Base-by-base conservation (phyloP, 2,888 invertebrate genomes). In the Acanthococcus lagerstroemiae region DNA sequence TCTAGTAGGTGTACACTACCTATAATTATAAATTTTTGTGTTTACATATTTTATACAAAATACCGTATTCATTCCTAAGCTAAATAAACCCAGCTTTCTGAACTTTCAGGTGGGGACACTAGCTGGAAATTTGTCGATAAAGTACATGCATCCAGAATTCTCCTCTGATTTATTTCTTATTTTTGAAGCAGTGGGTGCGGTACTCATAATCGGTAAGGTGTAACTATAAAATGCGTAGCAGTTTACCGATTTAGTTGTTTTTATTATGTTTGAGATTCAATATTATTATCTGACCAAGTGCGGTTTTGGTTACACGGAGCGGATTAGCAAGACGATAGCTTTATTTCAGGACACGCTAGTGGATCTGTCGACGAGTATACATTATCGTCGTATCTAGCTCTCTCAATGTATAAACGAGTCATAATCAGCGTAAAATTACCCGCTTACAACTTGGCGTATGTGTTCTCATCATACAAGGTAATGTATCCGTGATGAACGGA, bases 111-210 rank as follows among this genome's bases (percentile, higher is more conserved):
- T 69, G 67, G 87, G 84, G 30, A 82, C 83, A 3, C 75, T 87
- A 66, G 87, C 83, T 12, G 88, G 87, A 0, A 88, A 87, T 72
- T 73, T 88, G 66, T 82, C 83, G 76, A 80, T 85, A 66, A 88
- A 88, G 73, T 80, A 86, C 72, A 73, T 77, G 7, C 80, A 85
- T 70, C 79, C 76, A 2, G 84, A 84, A 65, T 88, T 88, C 73
- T 83, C 84, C 7, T 88, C 88, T 0, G 88, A 88, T 72, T 72
- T 88, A 9, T 86, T 82, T 71, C 74, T 85, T 3, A 76, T 86
- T 6, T 72, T 87, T 15, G 82, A 81, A 75, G 82, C 84, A 1
- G 81, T 82, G 15, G 80, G 81, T 50, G 83, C 83, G 0, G 74
- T 76, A 25, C 71, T 84, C 4, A 79, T 79, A n/a, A 73, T 82